Base-by-base conservation (phyloP, 2,797 vertebrate genomes). In the Xyrichtys novacula region DNA sequence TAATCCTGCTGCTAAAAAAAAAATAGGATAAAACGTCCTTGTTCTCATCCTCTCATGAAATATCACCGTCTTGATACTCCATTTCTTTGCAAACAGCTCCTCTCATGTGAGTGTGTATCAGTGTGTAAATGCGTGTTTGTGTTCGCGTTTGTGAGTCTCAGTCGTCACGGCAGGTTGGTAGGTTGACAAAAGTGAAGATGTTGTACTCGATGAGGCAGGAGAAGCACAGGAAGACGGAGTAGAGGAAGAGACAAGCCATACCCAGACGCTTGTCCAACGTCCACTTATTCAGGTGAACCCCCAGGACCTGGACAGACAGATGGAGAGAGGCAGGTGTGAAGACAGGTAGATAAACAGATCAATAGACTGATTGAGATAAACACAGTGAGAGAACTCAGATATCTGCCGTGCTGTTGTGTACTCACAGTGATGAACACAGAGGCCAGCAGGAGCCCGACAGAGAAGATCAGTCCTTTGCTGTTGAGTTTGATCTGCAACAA, bases 191-290 rank as follows among this genome's bases (percentile, higher is more conserved):
- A 47, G 95, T 98, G 92, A 99, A 99, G 86, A 99, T 95, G 82
- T 99, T 99, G 93, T 98, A 99, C 78, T 99, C 98, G 10, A 97
- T 99, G 93, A 99, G 95, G 92, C 98, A 98, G 93, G 98, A 99
- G 94, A 99, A 95, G 87, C 96, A 98, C 85, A 99, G 92, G 93
- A 99, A 99, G 91, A 99, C 89, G 4, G 96, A 93, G 0, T 99
- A 99, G 71, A 98, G 92, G 81, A 96, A 90, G 82, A 99, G 94
- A 91, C 96, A 98, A 43, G 85, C 83, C 8, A 96, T 54, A 38
- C 98, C 98, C 59, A 99, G 92, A 78, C 97, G 97, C 86, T 89
- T 96, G 89, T 99, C 96, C 90, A 99, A 86, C 4, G 94, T 96
- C 97, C 97, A 99, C 83, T 96, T 97, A 93, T 99, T 99, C 70